Percentiles rank a stretch among this genome's conserved stretches.
Conservation (phyloP, 2,797 vertebrate genomes). For the Gobionotothen gibberifrons region DNA sequence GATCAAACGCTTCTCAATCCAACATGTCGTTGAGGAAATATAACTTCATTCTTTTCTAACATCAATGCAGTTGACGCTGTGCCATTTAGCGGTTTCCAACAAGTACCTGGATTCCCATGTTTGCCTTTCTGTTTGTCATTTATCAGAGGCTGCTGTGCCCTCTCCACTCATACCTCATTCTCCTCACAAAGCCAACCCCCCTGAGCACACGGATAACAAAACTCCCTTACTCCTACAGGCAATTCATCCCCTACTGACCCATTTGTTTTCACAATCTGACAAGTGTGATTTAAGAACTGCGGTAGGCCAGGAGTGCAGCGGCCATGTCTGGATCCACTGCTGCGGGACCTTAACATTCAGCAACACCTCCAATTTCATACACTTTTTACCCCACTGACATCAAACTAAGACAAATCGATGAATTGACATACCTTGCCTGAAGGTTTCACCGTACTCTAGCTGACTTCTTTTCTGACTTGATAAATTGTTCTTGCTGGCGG, state of each 20-base stretch:
- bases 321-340: slow-evolving; percentile 52
- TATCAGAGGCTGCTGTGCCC: slow-evolving; percentile 40
- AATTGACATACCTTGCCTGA: slow-evolving; percentile 67
- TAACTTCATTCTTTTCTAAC: neutral
- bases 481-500: slow-evolving; percentile 59
- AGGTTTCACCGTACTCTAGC: slow-evolving; percentile 52
- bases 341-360: slow-evolving; percentile 58
- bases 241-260: slow-evolving; percentile 69
- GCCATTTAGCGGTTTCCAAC: slow-evolving; percentile 8
- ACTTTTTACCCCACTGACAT: slow-evolving; percentile 54
- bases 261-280: slow-evolving; percentile 72
- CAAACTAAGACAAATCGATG: slow-evolving; percentile 64
- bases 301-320: slow-evolving; percentile 50
- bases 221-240: slow-evolving; percentile 62
- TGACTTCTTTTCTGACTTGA: slow-evolving; percentile 63
- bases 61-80: neutral
- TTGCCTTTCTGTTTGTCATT: slow-evolving; percentile 36
- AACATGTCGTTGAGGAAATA: neutral
- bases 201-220: slow-evolving; percentile 67
- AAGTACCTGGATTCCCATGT: neutral
- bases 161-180: slow-evolving; percentile 65
- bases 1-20: neutral
- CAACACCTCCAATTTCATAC: slow-evolving; percentile 35
- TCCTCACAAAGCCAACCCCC: slow-evolving; percentile 58
- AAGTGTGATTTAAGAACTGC: slow-evolving; percentile 74